Evolutionary conservation across 1,140 invertebrate genomes (phyloP).

Genomic region (Polypedilum pembai): DNA sequence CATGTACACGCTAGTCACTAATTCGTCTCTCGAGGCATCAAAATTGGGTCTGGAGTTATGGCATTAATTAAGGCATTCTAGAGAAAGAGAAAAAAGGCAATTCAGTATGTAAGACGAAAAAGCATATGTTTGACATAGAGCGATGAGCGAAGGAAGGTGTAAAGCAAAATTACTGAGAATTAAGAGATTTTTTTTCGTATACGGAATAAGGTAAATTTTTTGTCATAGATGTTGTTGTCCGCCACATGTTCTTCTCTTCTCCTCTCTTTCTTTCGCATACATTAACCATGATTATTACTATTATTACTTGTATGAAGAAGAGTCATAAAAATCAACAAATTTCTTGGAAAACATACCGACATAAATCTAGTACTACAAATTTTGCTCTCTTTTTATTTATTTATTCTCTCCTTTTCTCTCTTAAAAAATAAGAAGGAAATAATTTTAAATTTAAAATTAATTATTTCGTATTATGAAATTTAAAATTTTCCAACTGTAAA

Average conservation of each 20-base stretch:
- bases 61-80: background rate
- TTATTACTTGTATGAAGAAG: conserved; percentile 3
- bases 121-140: background rate
- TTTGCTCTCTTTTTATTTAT: no score
- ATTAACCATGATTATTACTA: background rate
- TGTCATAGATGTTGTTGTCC: background rate
- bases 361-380: background rate
- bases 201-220: background rate
- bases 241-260: background rate
- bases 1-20: no score
- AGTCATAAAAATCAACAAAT: background rate
- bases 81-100: background rate
- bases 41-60: background rate
- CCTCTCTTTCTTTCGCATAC: background rate
- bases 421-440: no score
- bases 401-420: background rate
- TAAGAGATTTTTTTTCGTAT: background rate
- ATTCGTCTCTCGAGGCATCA: no score
- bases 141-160: background rate
- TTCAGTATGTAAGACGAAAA: background rate
- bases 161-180: conserved; percentile 18
- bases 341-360: background rate
- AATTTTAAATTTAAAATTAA: no score
- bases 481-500: no score
- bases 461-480: no score